A percentile compares a stretch with the other conserved stretches of the same genome.
These are phyloP conservation scores for Bufotes viridis DNA, from an alignment of 2,797 vertebrate genomes.

Conservation along the genomic window DNA sequence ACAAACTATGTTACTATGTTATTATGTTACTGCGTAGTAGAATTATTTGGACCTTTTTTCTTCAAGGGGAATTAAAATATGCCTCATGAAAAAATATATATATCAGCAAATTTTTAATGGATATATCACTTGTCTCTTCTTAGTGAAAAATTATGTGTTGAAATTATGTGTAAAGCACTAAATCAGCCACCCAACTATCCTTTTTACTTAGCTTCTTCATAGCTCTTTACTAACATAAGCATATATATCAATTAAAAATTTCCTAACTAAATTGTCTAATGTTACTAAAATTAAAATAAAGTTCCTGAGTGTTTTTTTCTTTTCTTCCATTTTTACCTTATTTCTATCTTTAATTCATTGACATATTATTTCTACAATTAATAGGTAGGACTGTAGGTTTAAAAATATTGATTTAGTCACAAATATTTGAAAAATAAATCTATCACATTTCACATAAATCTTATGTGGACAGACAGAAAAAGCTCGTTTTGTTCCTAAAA, in stretches of 20 bases:
- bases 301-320: not conserved
- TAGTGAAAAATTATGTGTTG: constrained; percentile 50
- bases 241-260: constrained; percentile 47
- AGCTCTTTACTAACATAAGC: constrained; percentile 37
- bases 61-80: constrained; percentile 37
- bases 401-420: not conserved
- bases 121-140: constrained; percentile 44
- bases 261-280: constrained; percentile 17
- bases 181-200: constrained; percentile 53
- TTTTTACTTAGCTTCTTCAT: constrained; percentile 48
- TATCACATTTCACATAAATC: constrained; percentile 5
- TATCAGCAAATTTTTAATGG: constrained; percentile 55
- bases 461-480: not conserved
- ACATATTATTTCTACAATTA: not conserved
- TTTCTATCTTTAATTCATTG: not conserved
- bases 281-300: constrained; percentile 32
- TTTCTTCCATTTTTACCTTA: not conserved
- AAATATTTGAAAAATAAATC: not conserved
- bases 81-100: constrained; percentile 17
- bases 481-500: not conserved
- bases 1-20: too few species aligned
- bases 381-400: not conserved
- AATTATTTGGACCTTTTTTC: not conserved
- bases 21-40: not conserved
- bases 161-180: constrained; percentile 50